Conservation (phyloP, 2,797 vertebrate species). For the Taeniopygia guttata region DNA sequence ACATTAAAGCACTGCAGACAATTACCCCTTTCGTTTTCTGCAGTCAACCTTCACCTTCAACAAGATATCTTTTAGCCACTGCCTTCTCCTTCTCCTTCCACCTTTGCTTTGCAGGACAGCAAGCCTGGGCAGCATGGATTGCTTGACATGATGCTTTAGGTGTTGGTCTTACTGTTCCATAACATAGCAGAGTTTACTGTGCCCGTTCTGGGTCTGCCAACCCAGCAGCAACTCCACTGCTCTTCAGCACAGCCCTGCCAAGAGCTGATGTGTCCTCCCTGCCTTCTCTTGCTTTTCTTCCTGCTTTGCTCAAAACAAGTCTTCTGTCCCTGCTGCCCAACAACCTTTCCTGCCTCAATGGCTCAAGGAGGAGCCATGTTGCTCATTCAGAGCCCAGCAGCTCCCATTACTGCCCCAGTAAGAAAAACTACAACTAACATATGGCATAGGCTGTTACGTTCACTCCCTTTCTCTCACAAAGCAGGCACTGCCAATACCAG, state of each 20-base stretch:
- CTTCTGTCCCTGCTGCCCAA: neutral
- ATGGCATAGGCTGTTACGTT: neutral
- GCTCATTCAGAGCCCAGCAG: neutral
- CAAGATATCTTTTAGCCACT: neutral
- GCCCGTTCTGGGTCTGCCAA: neutral
- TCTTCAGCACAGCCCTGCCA: neutral
- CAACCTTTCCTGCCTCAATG: neutral
- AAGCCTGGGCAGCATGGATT: neutral
- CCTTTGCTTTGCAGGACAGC: neutral
- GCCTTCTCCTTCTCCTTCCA: neutral
- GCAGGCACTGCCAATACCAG: neutral
- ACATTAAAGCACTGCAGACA: neutral
- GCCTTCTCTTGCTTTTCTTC: neutral
- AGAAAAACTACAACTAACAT: neutral
- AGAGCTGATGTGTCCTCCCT: neutral
- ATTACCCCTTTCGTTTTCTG: neutral
- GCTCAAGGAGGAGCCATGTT: neutral
- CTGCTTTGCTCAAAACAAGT: neutral
- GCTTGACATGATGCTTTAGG: fast-evolving
- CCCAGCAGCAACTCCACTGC: fast-evolving
- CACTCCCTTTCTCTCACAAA: conserved; percentile 1
- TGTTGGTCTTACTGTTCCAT: neutral
- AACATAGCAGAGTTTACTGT: neutral
- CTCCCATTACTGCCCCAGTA: neutral
- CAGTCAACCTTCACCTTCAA: neutral